phyloP scores from a whole-genome alignment of 2,113 vertebrate species.

The Bungarus multicinctus region DNA sequence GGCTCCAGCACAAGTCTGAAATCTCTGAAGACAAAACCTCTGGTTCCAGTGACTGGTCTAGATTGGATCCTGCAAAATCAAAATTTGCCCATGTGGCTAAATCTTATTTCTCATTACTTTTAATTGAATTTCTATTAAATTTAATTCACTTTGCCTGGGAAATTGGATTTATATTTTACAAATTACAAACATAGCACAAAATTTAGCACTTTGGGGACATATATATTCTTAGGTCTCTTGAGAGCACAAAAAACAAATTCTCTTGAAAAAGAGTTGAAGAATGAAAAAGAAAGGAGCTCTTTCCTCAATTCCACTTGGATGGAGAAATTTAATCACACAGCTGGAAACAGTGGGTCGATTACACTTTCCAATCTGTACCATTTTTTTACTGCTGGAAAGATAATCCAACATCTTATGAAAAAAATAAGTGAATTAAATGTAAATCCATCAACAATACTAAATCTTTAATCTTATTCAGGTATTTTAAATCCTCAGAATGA shows the following conservation, averaged over 20 bases:
- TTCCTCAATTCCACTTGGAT: constrained; percentile 25
- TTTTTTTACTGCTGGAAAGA: constrained; percentile 72
- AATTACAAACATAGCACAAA: background rate
- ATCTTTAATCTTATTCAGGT: background rate
- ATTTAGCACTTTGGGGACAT: background rate
- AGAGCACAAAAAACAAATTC: background rate
- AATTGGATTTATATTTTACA: background rate
- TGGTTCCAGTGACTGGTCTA: too few relatives aligned
- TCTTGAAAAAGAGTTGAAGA: rapidly evolving
- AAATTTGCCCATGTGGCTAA: background rate
- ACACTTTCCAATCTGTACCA: constrained; percentile 58
- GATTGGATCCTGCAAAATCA: too few relatives aligned
- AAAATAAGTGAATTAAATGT: background rate
- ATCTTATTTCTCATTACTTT: background rate
- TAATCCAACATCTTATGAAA: constrained; percentile 42
- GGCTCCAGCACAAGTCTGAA: too few relatives aligned
- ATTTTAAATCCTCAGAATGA: background rate
- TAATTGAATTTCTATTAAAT: background rate
- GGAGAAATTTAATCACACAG: constrained; percentile 48
- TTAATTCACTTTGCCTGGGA: background rate
- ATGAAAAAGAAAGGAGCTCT: background rate
- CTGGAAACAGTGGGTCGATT: constrained; percentile 40
- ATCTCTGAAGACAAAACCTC: too few relatives aligned
- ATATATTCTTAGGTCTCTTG: background rate
- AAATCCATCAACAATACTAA: background rate